Evolutionary conservation across 2,113 vertebrate species (phyloP).

Genomic region (Furnarius figulus): DNA sequence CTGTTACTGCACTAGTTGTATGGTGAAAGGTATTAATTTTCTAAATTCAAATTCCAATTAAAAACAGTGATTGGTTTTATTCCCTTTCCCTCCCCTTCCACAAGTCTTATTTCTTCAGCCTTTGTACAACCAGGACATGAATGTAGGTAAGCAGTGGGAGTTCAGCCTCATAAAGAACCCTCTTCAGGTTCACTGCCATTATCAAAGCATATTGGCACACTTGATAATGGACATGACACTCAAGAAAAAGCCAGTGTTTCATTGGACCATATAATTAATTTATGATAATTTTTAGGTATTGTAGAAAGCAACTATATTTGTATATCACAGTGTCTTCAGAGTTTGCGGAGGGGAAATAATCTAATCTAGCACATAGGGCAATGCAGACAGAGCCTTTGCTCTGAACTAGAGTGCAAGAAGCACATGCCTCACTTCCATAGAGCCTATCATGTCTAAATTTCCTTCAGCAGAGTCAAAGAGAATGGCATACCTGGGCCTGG

Average conservation of each 20-base stretch:
- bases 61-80: neutral
- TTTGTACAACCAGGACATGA: neutral
- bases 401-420: neutral
- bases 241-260: neutral
- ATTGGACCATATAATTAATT: neutral
- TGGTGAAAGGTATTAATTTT: neutral
- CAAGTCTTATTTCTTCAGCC: neutral
- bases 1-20: neutral
- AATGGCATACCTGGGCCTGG: neutral
- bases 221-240: neutral
- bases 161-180: neutral
- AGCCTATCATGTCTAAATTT: neutral
- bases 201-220: neutral
- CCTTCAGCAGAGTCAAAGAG: neutral
- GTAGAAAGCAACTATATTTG: neutral
- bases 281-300: neutral
- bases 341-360: neutral
- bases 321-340: neutral
- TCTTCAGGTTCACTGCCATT: neutral
- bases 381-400: neutral
- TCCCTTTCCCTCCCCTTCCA: neutral
- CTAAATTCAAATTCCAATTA: neutral
- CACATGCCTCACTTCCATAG: accelerated
- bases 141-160: neutral
- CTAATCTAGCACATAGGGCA: neutral